Percentiles rank a stretch among this genome's conserved stretches.
These are phyloP conservation scores for Coendou prehensilis DNA, from an alignment of 2,797 vertebrate species.

Conservation along the genomic window DNA sequence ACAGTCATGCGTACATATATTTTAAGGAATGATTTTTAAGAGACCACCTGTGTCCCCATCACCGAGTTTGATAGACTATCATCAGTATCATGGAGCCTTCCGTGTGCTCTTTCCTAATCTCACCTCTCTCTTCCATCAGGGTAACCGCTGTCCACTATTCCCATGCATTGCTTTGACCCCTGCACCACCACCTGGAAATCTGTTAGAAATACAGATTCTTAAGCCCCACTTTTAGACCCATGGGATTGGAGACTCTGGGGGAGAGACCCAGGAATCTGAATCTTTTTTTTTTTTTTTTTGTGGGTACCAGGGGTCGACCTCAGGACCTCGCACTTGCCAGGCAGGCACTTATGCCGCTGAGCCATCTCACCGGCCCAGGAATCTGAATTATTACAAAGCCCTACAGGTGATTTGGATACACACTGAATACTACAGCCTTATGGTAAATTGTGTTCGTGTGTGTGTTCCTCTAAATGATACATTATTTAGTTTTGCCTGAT, in stretches of 20 bases:
- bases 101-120: background rate
- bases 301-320: too few relatives aligned
- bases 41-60: background rate
- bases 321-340: too few relatives aligned
- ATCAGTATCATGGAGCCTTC: background rate
- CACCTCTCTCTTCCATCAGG: background rate
- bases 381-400: background rate
- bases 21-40: conserved; percentile 47
- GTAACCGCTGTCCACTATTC: accelerated
- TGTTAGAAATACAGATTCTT: background rate
- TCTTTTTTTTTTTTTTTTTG: too few relatives aligned
- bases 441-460: background rate
- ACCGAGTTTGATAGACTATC: background rate
- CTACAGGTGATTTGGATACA: background rate
- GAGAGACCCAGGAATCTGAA: background rate
- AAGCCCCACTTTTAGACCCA: background rate
- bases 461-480: background rate
- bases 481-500: background rate
- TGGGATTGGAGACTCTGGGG: background rate
- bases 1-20: background rate
- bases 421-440: background rate
- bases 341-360: too few relatives aligned
- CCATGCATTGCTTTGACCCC: background rate
- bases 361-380: background rate
- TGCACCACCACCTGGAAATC: background rate